Percentiles rank a stretch among this genome's conserved stretches.
These are phyloP conservation scores for Stenichneumon culpator DNA, from an alignment of 2,888 invertebrate species.

Conservation along the genomic window DNA sequence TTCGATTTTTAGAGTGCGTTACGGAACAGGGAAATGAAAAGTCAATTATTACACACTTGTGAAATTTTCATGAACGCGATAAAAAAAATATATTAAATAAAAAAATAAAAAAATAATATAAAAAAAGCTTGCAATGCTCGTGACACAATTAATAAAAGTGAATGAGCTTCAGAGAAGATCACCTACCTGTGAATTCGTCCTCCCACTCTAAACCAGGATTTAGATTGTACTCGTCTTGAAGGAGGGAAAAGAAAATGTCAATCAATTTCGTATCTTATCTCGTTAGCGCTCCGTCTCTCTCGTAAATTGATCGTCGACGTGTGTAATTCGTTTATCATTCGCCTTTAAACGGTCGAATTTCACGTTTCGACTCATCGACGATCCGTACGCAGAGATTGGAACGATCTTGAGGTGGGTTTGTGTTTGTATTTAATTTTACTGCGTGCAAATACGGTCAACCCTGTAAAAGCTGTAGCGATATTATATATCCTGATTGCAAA, in stretches of 20 bases:
- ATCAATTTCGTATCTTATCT: constrained; percentile 84
- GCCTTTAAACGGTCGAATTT: constrained; percentile 18
- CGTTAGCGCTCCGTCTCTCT: constrained; percentile 73
- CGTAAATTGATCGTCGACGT: constrained; percentile 70
- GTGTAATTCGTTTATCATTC: constrained; percentile 14
- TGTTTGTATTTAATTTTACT: constrained; percentile 61
- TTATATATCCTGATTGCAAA: constrained; percentile 54
- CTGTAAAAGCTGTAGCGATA: constrained; percentile 63
- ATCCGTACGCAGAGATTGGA: constrained; percentile 61
- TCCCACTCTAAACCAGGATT: constrained; percentile 99
- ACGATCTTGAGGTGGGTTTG: constrained; percentile 64
- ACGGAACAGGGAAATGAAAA: constrained; percentile 28
- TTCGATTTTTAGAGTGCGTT: constrained; percentile 56
- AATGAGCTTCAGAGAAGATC: constrained; percentile 83
- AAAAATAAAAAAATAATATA: constrained; percentile 47
- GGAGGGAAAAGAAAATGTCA: constrained; percentile 87
- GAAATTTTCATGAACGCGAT: constrained; percentile 60
- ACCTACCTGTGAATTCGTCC: constrained; percentile 99
- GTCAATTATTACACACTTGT: constrained; percentile 47
- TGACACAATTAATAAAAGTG: constrained; percentile 69
- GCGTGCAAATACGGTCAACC: constrained; percentile 66
- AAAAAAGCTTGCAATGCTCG: constrained; percentile 69
- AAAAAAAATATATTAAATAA: constrained; percentile 48
- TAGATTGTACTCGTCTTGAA: constrained; percentile 99
- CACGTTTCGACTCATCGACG: constrained; percentile 52